Conservation (phyloP, 1,140 invertebrate species). For the Adelges cooleyi region DNA sequence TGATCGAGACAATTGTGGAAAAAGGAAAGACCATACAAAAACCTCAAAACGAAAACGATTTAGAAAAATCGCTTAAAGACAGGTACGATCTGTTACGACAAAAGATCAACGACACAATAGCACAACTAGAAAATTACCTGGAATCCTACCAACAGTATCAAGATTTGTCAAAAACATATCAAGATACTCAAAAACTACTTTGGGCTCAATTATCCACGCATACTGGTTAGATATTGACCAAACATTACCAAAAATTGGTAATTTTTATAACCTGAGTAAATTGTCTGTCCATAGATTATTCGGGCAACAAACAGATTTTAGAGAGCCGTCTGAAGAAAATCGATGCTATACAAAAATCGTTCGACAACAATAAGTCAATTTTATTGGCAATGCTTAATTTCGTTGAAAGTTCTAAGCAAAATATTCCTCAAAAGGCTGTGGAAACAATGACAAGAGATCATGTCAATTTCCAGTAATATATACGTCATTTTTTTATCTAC, state of each 20-base stretch:
- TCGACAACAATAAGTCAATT: conserved; percentile 38
- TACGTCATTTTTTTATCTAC: neutral
- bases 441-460: conserved; percentile 5
- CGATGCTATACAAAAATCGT: conserved; percentile 60
- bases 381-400: conserved; percentile 20
- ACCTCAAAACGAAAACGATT: conserved; percentile 46
- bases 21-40: conserved; percentile 51
- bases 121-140: conserved; percentile 57
- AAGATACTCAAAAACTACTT: conserved; percentile 76
- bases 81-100: conserved; percentile 59
- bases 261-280: neutral
- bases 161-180: conserved; percentile 69
- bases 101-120: conserved; percentile 49
- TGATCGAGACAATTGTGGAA: conserved; percentile 78
- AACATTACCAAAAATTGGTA: no score
- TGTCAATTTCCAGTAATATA: neutral
- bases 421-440: conserved; percentile 1
- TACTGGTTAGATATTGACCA: conserved; percentile 38
- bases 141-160: conserved; percentile 72
- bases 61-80: conserved; percentile 36
- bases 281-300: conserved; percentile 51
- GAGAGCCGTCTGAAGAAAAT: conserved; percentile 62
- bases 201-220: conserved; percentile 68
- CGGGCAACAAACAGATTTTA: conserved; percentile 64
- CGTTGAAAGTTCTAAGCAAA: conserved; percentile 7